phyloP scores from a whole-genome alignment of 2,888 invertebrate species.

The Zygaena filipendulae region DNA sequence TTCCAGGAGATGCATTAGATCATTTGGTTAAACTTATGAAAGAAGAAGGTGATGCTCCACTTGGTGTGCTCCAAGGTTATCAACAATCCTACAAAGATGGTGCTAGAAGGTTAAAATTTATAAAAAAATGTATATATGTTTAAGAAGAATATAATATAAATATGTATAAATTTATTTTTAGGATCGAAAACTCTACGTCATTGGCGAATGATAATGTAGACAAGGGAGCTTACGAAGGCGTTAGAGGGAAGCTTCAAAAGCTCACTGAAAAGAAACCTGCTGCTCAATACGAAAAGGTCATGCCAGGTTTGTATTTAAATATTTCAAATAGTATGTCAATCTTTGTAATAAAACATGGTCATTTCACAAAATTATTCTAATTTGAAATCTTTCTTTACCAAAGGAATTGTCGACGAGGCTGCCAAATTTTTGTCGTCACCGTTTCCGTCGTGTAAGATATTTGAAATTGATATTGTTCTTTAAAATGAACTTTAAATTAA shows the following conservation, averaged over 20 bases:
- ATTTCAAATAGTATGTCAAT: no score
- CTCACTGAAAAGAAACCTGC: constrained; percentile 26
- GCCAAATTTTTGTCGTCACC: constrained; percentile 37
- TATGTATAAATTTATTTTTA: constrained; percentile 16
- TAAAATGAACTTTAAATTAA: no score
- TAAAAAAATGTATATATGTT: constrained; percentile 1
- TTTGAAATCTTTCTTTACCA: constrained; percentile 10
- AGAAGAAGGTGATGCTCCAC: constrained; percentile 27
- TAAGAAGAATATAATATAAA: neutral
- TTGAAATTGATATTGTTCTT: no score
- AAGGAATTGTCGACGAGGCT: constrained; percentile 36
- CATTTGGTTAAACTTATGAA: constrained; percentile 34
- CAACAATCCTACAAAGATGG: constrained; percentile 32
- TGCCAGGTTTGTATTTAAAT: constrained; percentile 30
- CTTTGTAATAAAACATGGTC: no score
- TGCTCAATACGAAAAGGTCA: constrained; percentile 20
- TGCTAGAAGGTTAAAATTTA: constrained; percentile 28
- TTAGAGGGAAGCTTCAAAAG: constrained; percentile 29
- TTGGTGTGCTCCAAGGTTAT: constrained; percentile 37
- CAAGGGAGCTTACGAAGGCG: constrained; percentile 25
- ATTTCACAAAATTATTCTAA: no score
- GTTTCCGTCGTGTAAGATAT: constrained; percentile 33
- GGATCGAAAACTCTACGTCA: constrained; percentile 27
- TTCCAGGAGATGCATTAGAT: constrained; percentile 36
- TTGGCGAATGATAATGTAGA: constrained; percentile 32